Conservation (phyloP, 1,140 invertebrate genomes). For the Dermatophagoides farinae region DNA sequence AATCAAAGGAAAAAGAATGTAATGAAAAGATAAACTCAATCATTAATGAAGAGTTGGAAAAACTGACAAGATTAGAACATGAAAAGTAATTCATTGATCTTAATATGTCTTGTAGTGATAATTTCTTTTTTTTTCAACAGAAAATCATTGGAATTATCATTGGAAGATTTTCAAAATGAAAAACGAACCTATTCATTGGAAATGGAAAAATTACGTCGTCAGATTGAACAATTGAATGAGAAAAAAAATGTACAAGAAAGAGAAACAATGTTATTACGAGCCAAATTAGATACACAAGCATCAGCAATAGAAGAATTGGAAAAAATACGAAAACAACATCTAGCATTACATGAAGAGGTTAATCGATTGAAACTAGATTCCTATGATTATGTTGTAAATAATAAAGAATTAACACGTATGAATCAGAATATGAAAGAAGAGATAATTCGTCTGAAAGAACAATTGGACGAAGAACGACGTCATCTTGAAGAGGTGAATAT, state of each 20-base stretch:
- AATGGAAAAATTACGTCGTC: background rate
- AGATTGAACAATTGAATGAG: background rate
- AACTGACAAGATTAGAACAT: background rate
- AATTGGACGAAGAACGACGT: constrained; percentile 8
- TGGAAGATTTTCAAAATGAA: background rate
- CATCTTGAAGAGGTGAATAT: background rate
- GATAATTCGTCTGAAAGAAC: background rate
- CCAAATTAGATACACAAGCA: constrained; percentile 10
- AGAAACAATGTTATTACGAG: constrained; percentile 8
- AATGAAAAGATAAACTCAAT: background rate
- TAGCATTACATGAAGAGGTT: constrained; percentile 4
- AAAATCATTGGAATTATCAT: background rate
- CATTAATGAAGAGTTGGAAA: background rate
- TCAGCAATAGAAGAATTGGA: constrained; percentile 4
- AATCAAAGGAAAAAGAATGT: background rate
- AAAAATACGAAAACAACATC: constrained; percentile 5
- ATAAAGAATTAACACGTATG: constrained; percentile 11
- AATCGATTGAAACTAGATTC: constrained; percentile 1
- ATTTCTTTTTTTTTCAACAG: constrained; percentile 2
- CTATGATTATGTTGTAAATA: background rate
- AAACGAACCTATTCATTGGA: background rate
- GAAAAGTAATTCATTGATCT: background rate
- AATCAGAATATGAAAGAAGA: background rate
- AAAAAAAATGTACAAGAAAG: constrained; percentile 3
- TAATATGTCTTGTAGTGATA: background rate